phyloP scores from a whole-genome alignment of 2,888 invertebrate species.

The Ophioninae sp. region DNA sequence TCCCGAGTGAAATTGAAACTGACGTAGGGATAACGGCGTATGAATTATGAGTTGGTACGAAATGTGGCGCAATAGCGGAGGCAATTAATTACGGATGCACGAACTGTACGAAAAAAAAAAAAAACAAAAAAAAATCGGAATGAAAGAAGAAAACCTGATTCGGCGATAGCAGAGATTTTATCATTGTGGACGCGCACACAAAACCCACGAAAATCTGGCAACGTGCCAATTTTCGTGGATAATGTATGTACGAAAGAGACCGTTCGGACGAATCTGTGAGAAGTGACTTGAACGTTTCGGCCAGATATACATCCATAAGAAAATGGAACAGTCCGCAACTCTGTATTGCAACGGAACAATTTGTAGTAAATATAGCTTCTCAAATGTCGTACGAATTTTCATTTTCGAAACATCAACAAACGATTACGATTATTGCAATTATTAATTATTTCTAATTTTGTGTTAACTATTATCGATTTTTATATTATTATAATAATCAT shows the following conservation, averaged over 20 bases:
- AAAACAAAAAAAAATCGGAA: not conserved
- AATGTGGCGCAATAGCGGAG: slow-evolving; percentile 32
- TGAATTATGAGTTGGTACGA: not conserved
- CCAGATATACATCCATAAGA: slow-evolving; percentile 12
- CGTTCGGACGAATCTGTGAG: slow-evolving; percentile 33
- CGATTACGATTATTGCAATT: not conserved
- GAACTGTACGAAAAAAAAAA: slow-evolving; percentile 20
- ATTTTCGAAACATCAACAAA: not conserved
- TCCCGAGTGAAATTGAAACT: not conserved
- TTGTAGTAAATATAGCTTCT: not conserved
- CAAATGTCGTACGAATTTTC: not conserved
- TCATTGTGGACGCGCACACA: slow-evolving; percentile 38
- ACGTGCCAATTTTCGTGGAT: slow-evolving; percentile 33
- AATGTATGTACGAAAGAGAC: slow-evolving; percentile 41
- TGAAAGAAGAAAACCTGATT: slow-evolving; percentile 7
- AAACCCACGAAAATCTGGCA: slow-evolving; percentile 17
- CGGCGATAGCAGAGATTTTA: slow-evolving; percentile 36
- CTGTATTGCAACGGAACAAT: not conserved
- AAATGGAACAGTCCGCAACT: slow-evolving; percentile 43
- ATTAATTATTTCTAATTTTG: not conserved
- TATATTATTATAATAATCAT: not conserved
- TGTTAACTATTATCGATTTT: not conserved
- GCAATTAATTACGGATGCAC: slow-evolving; percentile 34
- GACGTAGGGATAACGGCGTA: not conserved
- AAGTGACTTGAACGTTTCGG: slow-evolving; percentile 33